Evolutionary conservation across 2,113 vertebrate species (phyloP).

Genomic region (Elephas maximus): DNA sequence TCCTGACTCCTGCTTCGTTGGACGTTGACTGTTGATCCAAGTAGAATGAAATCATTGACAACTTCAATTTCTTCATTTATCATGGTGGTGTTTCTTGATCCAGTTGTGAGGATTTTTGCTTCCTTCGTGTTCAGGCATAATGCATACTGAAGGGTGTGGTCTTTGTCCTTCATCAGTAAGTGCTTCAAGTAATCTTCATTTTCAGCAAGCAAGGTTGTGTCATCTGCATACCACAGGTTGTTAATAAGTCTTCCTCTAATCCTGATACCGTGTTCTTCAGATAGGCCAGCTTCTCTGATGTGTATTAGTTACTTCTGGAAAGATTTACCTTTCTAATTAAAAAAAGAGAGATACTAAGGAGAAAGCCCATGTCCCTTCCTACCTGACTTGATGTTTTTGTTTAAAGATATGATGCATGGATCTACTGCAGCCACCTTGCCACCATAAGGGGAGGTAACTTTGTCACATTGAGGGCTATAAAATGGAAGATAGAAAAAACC

Average conservation of each 20-base stretch:
- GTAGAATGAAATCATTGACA: not conserved
- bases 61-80: not conserved
- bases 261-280: not conserved
- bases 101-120: not conserved
- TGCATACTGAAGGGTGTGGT: not conserved
- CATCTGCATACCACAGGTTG: not conserved
- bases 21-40: not conserved
- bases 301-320: not conserved
- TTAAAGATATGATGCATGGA: not conserved
- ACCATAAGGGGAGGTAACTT: not conserved
- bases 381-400: not conserved
- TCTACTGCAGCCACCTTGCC: not conserved
- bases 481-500: not conserved
- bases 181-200: not conserved
- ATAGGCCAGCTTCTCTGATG: not conserved
- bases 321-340: not conserved
- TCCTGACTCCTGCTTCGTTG: not conserved
- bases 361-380: not conserved
- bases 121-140: not conserved
- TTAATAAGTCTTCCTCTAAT: not conserved
- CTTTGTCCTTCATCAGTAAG: not conserved
- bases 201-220: not conserved
- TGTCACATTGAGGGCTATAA: not conserved
- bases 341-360: not conserved
- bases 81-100: not conserved